phyloP scores from a whole-genome alignment of 2,113 vertebrate genomes.

The Choloepus hoffmanni region DNA sequence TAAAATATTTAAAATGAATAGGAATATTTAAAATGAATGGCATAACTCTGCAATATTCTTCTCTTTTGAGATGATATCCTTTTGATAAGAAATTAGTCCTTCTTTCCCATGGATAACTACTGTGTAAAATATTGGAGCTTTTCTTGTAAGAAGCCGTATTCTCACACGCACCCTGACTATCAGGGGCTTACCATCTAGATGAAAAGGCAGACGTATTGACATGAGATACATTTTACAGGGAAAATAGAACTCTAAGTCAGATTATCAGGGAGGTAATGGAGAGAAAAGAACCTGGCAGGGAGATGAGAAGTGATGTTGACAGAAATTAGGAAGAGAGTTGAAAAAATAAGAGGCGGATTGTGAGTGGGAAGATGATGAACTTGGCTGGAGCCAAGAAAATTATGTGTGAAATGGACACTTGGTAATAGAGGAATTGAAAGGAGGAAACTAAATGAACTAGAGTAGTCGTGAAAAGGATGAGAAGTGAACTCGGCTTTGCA shows the following conservation, averaged over 20 bases:
- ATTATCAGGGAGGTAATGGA: not conserved
- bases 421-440: not conserved
- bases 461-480: not conserved
- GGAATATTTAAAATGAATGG: not conserved
- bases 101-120: not conserved
- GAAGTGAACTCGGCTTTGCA: not conserved
- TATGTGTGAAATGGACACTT: conserved; percentile 1
- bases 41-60: not conserved
- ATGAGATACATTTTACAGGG: not conserved
- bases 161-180: not conserved
- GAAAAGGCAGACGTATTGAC: not conserved
- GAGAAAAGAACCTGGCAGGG: not conserved
- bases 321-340: not conserved
- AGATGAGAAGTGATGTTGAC: not conserved
- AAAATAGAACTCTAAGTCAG: not conserved
- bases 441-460: not conserved
- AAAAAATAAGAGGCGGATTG: not conserved
- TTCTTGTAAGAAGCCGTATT: not conserved
- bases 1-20: not conserved
- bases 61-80: conserved; percentile 6
- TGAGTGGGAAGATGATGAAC: not conserved
- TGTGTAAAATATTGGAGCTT: not conserved
- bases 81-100: conserved; percentile 16
- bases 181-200: not conserved
- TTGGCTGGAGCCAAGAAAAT: not conserved